Percentiles rank a stretch among this genome's conserved stretches.
These are phyloP conservation scores for Meandrusa payeni DNA, from an alignment of 2,888 invertebrate species.

Conservation along the genomic window DNA sequence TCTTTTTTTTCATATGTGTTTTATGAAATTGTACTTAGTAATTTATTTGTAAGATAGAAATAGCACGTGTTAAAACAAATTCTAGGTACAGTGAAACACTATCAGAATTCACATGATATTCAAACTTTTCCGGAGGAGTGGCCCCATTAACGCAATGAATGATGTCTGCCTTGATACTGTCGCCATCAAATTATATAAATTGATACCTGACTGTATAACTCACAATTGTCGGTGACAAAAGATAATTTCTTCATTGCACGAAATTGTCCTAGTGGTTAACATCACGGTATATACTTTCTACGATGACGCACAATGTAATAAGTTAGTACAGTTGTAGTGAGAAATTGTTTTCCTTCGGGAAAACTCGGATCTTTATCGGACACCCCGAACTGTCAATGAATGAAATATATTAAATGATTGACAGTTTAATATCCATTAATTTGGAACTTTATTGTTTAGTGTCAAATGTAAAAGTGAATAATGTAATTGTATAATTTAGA, in stretches of 20 bases:
- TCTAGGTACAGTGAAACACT: not conserved
- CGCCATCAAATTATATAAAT: conserved; percentile 34
- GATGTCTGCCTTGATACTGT: conserved; percentile 33
- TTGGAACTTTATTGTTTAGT: too few species aligned
- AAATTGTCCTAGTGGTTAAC: conserved; percentile 22
- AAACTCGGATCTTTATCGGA: too few species aligned
- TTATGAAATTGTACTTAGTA: too few species aligned
- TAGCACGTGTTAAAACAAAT: conserved; percentile 5
- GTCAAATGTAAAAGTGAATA: too few species aligned
- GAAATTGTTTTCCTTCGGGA: too few species aligned
- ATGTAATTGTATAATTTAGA: too few species aligned
- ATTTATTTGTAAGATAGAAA: too few species aligned
- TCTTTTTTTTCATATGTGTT: too few species aligned
- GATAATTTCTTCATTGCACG: conserved; percentile 28
- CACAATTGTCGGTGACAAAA: conserved; percentile 19
- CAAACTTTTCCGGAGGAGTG: conserved; percentile 32
- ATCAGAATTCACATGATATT: conserved; percentile 17
- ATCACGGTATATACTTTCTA: conserved; percentile 12
- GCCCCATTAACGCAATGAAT: conserved; percentile 37
- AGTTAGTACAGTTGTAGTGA: too few species aligned
- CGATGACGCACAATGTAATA: not conserved
- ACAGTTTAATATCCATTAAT: too few species aligned
- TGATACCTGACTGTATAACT: conserved; percentile 28
- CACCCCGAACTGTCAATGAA: too few species aligned
- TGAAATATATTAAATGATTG: too few species aligned